These are phyloP conservation scores for Norana najaformis DNA, from an alignment of 2,888 invertebrate species.

Conservation along the genomic window DNA sequence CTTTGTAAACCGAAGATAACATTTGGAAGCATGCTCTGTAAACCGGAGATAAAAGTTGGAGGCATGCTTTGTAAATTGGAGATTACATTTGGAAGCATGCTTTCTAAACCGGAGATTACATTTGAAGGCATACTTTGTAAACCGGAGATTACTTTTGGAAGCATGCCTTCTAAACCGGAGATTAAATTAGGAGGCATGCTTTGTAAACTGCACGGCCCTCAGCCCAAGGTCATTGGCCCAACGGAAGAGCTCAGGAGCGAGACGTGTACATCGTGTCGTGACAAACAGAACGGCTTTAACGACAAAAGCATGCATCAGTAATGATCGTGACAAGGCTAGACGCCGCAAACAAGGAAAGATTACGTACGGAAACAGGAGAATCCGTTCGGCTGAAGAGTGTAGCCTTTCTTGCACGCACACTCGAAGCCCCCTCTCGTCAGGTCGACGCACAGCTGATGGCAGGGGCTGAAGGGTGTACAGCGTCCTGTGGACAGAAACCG, in stretches of 20 bases:
- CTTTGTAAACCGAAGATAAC: too few relatives aligned
- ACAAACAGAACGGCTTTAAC: not conserved
- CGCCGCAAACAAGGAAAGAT: not conserved
- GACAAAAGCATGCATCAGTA: conserved; percentile 9
- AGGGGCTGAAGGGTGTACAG: conserved; percentile 16
- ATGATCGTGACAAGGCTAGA: not conserved
- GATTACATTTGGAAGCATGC: too few relatives aligned
- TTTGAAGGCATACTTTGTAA: too few relatives aligned
- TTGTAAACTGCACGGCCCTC: not conserved
- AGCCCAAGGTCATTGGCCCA: too few relatives aligned
- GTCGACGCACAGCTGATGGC: conserved; percentile 27
- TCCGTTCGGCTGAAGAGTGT: conserved; percentile 26
- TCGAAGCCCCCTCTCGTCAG: conserved; percentile 20
- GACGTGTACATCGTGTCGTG: not conserved
- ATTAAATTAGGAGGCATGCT: too few relatives aligned
- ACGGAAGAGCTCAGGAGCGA: too few relatives aligned
- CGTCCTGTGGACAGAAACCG: not conserved
- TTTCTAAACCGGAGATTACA: not conserved
- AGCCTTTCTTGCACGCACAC: conserved; percentile 22
- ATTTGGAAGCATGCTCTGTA: too few relatives aligned
- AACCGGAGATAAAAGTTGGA: too few relatives aligned
- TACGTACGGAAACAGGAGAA: conserved; percentile 27
- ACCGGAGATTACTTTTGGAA: too few relatives aligned
- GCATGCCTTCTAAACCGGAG: too few relatives aligned
- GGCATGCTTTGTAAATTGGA: too few relatives aligned